Evolutionary conservation across 2,888 invertebrate species (phyloP), one percentile per base, ranked within the genome.

Genomic region (Dione vanillae): DNA sequence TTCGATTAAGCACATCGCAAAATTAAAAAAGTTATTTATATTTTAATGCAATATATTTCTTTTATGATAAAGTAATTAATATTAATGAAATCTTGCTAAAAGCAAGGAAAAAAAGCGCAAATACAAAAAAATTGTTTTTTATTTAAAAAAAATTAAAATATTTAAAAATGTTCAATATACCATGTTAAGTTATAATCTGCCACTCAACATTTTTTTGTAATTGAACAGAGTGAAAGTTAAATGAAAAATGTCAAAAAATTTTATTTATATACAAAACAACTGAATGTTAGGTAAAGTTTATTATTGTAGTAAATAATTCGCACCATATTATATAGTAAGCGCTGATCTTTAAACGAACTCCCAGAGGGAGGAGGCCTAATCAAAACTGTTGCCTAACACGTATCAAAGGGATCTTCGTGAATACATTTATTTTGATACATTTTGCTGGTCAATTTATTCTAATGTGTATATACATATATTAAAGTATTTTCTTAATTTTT

Each of bases 351-450:
- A 47, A 61, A 54, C 20, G 61, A 69, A 49, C 65, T 69, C 49
- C 61, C 65, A 9, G 12, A 41, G 61, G 67, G 43, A 62, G 47
- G 27, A 59, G 16, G 49, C 27, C 49, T 73, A 66, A 69, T 71
- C 62, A 52, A 66, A 71, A 73, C 62, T 56, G 65, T 67, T 65
- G 47, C 67, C 65, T 61, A 67, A 70, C 65, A 68, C 59, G 70
- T 65, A 65, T 70, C 67, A 65, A 70, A 73, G 40, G 40, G 27
- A 35, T 71, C 68, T 14, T 65, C 41, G 37, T 58, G 49, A 16
- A 51, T 68, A 68, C 45, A 61, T 68, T 47, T 62, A 51, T 61
- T 52, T 62, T 62, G 20, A 19, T 45, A 45, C 35, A 62, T 45
- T 47, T 62, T 47, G 37, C 45, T 16, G 37, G 40, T 59, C 59